Base-by-base conservation (phyloP, 2,113 vertebrate species). In the Seriola quinqueradiata region DNA sequence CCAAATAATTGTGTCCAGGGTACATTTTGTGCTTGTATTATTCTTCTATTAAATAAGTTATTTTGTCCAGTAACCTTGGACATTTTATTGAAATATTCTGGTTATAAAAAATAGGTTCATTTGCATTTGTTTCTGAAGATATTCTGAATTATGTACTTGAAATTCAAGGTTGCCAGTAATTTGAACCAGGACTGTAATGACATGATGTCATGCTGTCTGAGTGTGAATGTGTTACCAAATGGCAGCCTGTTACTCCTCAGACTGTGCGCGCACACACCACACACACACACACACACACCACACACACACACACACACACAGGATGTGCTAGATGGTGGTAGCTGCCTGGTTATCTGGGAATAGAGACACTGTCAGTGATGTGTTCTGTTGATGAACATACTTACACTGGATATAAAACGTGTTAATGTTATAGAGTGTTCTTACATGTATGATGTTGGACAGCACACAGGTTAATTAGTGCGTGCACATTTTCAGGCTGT, bases 191-290 rank as follows among this genome's bases (percentile, higher is more conserved):
- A 8, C 17, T 19, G 48, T 52, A 52, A 34, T 70, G 59, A 74
- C 69, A 69, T 54, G 25, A 76, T 65, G 67, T 76, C 84, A 71
- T 23, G 34, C 61, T 69, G 60, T 72, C 55, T 80, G 73, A 38
- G 48, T 76, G 44, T 63, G 67, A 75, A 32, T 38, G 64, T 69
- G 63, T 70, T 69, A 59, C 36, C 44, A 52, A 80, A 77, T 50
- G 59, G 58, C 44, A 81, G 81, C 74, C 81, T 59, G 81, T 81
- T 82, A 70, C 70, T 63, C 28, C 68, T 82, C 38, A 65, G 60
- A 63, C 70, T 66, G 54, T 69, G 63, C 42, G 50, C 67, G 28
- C 83, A 76, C 66, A 14, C 69, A 25, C 25, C 25, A 25, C 25
- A 25, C 25, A 25, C 25, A 25, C 25, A 25, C 25, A 25, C 25